These are phyloP conservation scores for Thalassaphorura encarpata DNA, from an alignment of 1,140 invertebrate species.

Conservation along the genomic window DNA sequence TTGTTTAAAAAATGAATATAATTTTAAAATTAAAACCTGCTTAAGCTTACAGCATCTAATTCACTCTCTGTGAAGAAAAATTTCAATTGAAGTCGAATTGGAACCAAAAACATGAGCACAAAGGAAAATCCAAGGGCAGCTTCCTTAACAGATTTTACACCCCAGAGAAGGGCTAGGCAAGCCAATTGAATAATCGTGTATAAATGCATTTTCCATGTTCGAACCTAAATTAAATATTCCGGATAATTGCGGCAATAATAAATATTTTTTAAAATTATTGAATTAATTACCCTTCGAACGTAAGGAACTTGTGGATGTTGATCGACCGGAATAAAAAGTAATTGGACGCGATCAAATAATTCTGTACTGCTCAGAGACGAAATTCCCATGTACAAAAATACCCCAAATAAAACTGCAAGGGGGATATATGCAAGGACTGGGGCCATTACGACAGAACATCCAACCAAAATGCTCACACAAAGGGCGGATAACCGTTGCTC, in stretches of 20 bases:
- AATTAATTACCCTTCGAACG: conserved; percentile 20
- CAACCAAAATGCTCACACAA: conserved; percentile 59
- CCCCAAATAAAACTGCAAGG: conserved; percentile 55
- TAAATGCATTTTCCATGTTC: conserved; percentile 82
- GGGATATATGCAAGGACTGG: conserved; percentile 49
- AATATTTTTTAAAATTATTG: background rate
- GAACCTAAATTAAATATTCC: conserved; percentile 51
- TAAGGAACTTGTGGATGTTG: conserved; percentile 45
- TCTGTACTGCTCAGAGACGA: conserved; percentile 50
- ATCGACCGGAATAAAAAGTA: conserved; percentile 54
- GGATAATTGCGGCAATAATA: conserved; percentile 10
- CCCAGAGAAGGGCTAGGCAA: conserved; percentile 66
- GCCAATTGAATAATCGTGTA: conserved; percentile 75
- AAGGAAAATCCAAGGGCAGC: conserved; percentile 84
- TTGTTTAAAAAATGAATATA: no score
- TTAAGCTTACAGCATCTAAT: conserved; percentile 60
- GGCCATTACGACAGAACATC: conserved; percentile 73
- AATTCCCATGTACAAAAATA: conserved; percentile 58
- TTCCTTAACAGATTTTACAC: conserved; percentile 69
- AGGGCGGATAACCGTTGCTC: conserved; percentile 71
- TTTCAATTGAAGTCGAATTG: conserved; percentile 62
- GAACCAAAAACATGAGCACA: conserved; percentile 82
- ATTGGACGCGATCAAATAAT: conserved; percentile 46
- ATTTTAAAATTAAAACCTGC: background rate
- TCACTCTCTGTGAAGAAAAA: conserved; percentile 67